Evolutionary conservation across 2,797 vertebrate species (phyloP).

Genomic region (Periparus ater): DNA sequence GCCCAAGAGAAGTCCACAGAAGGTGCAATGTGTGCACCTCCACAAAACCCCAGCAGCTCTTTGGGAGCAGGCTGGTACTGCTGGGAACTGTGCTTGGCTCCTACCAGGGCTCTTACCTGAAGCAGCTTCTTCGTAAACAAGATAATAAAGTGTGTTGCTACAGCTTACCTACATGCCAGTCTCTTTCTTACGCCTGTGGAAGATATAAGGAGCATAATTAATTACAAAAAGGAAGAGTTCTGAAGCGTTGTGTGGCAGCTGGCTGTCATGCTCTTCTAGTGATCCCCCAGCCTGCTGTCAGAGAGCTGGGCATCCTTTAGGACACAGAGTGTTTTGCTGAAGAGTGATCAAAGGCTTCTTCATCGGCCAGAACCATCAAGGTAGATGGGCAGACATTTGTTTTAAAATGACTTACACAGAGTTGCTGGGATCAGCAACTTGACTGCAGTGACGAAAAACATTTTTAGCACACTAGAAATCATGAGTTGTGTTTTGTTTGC

Average conservation of each 20-base stretch:
- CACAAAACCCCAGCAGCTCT: not conserved
- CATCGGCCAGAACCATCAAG: not conserved
- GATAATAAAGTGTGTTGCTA: not conserved
- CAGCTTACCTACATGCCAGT: not conserved
- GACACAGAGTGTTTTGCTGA: not conserved
- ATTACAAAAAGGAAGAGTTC: not conserved
- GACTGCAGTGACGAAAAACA: not conserved
- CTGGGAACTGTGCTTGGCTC: not conserved
- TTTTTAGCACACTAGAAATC: not conserved
- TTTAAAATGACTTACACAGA: not conserved
- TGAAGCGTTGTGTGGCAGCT: not conserved
- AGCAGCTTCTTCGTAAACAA: not conserved
- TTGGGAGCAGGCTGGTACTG: not conserved
- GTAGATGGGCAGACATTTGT: not conserved
- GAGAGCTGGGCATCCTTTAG: not conserved
- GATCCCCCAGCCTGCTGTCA: not conserved
- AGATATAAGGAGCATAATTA: not conserved
- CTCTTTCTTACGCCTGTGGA: not conserved
- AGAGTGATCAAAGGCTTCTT: not conserved
- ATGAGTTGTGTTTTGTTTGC: not conserved
- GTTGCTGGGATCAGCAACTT: not conserved
- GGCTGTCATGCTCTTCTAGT: not conserved
- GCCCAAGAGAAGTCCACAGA: fast-evolving
- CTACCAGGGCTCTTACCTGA: not conserved
- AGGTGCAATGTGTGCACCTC: fast-evolving